Conservation (phyloP, 2,888 invertebrate species). For the Pilophorus perplexus region DNA sequence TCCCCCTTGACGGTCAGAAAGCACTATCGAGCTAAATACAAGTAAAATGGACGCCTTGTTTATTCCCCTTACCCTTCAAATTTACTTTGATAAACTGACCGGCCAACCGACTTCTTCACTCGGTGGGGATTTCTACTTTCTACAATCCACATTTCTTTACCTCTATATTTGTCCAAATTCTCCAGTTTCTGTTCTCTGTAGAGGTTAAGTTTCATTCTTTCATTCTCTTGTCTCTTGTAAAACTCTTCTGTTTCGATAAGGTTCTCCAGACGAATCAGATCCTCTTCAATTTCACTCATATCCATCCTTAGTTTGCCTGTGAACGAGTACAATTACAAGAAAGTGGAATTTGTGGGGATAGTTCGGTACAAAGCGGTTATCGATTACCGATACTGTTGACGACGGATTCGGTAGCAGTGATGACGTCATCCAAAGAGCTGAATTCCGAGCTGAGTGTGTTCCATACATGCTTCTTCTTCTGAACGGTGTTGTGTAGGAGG, state of each 20-base stretch:
- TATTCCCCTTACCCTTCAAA: too few species aligned
- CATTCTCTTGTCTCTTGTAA: slow-evolving; percentile 16
- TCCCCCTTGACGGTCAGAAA: too few species aligned
- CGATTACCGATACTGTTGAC: slow-evolving; percentile 31
- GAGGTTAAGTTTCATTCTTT: slow-evolving; percentile 28
- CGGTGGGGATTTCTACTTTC: not conserved
- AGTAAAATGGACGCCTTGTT: too few species aligned
- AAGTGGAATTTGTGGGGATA: not conserved
- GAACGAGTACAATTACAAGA: too few species aligned
- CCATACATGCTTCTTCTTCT: slow-evolving; percentile 15
- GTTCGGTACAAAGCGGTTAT: not conserved
- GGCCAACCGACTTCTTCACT: not conserved
- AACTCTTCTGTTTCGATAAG: slow-evolving; percentile 31
- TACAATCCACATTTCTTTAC: not conserved
- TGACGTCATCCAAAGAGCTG: not conserved
- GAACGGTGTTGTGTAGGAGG: not conserved
- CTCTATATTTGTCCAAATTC: slow-evolving; percentile 27
- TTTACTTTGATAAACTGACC: too few species aligned
- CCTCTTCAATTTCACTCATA: slow-evolving; percentile 29
- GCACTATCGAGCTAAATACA: too few species aligned
- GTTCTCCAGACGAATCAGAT: slow-evolving; percentile 31
- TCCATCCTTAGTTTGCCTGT: slow-evolving; percentile 31
- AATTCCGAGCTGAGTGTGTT: slow-evolving; percentile 12
- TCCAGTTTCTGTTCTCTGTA: slow-evolving; percentile 36
- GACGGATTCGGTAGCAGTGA: slow-evolving; percentile 18